Conservation (phyloP, 2,113 vertebrate genomes). For the Condylura cristata region DNA sequence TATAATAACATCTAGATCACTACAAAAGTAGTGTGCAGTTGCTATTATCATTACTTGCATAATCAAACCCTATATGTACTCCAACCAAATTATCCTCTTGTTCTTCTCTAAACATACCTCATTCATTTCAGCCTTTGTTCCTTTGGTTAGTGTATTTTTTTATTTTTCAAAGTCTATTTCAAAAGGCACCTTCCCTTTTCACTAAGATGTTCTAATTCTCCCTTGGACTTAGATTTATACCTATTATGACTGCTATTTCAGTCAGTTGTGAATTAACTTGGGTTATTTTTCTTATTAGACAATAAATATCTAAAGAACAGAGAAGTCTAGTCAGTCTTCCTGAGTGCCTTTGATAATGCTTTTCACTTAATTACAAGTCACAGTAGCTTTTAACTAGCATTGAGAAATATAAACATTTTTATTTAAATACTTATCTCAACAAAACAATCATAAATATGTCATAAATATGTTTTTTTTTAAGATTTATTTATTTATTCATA, state of each 20-base stretch:
- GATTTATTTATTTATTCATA: no score
- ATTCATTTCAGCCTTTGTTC: neutral
- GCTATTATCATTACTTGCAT: neutral
- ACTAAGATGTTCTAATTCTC: neutral
- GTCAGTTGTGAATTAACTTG: neutral
- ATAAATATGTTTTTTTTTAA: no score
- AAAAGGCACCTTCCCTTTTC: neutral
- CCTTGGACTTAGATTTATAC: neutral
- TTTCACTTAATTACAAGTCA: neutral
- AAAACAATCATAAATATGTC: conserved; percentile 41
- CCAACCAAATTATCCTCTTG: neutral
- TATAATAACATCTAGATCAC: neutral
- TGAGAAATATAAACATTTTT: conserved; percentile 18
- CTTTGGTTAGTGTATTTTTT: neutral
- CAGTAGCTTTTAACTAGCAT: neutral
- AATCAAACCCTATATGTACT: neutral
- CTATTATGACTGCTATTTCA: neutral
- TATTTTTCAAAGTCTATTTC: neutral
- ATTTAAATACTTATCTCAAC: conserved; percentile 12
- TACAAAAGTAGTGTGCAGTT: neutral
- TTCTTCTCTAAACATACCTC: neutral
- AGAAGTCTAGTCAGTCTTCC: neutral
- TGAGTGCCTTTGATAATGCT: neutral
- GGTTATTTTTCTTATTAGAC: conserved; percentile 19
- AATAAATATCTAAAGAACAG: neutral